phyloP scores from a whole-genome alignment of 2,797 vertebrate genomes.

The Sphaeramia orbicularis region DNA sequence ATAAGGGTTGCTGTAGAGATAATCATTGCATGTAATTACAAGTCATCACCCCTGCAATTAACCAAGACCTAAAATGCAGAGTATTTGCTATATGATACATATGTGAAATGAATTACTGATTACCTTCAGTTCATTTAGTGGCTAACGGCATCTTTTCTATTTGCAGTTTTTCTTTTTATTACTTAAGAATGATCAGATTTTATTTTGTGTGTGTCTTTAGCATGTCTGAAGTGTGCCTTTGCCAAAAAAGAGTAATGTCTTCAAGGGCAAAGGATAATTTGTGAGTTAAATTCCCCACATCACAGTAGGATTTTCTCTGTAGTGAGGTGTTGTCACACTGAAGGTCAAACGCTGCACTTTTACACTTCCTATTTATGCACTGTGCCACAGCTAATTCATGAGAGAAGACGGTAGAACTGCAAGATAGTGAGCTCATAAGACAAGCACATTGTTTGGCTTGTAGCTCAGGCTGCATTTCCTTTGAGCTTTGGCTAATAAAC shows the following conservation, averaged over 20 bases:
- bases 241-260: slow-evolving; percentile 7
- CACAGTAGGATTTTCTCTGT: slow-evolving; percentile 48
- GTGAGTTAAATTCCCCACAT: slow-evolving; percentile 17
- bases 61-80: slow-evolving; percentile 8
- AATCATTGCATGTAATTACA: slow-evolving; percentile 18
- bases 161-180: too few relatives aligned
- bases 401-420: slow-evolving; percentile 47
- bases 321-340: slow-evolving; percentile 49
- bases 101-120: not conserved
- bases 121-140: not conserved
- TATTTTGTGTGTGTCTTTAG: too few relatives aligned
- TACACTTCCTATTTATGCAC: slow-evolving; percentile 29
- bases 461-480: slow-evolving; percentile 73
- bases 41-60: slow-evolving; percentile 18
- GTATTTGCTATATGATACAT: not conserved
- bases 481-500: slow-evolving; percentile 79
- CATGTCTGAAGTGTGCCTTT: not conserved
- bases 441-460: slow-evolving; percentile 66
- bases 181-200: too few relatives aligned
- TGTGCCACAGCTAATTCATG: slow-evolving; percentile 31
- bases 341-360: slow-evolving; percentile 34
- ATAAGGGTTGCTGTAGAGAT: slow-evolving; percentile 2
- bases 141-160: too few relatives aligned
- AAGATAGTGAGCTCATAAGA: slow-evolving; percentile 54
- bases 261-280: slow-evolving; percentile 28